A percentile compares a stretch with the other conserved stretches of the same genome.
Evolutionary conservation across 2,113 vertebrate genomes (phyloP).

Genomic region (Carlito syrichta): DNA sequence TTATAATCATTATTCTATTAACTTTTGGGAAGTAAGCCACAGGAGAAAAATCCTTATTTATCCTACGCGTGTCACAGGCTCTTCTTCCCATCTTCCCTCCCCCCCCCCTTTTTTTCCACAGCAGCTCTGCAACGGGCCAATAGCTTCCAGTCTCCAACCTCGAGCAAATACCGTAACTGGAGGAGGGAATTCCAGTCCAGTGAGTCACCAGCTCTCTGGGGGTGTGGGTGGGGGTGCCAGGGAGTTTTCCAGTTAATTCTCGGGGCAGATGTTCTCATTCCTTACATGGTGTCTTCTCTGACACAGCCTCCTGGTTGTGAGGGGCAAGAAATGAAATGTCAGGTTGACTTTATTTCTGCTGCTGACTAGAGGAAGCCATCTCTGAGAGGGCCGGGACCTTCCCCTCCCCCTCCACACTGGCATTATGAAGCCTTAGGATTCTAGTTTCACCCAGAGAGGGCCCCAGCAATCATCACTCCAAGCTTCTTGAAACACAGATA

Average conservation of each 20-base stretch:
- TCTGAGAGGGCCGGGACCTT: background rate
- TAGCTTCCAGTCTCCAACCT: slow-evolving; percentile 67
- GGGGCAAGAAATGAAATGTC: background rate
- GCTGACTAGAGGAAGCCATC: background rate
- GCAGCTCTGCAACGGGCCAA: slow-evolving; percentile 79
- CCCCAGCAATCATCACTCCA: background rate
- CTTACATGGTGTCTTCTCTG: slow-evolving; percentile 19
- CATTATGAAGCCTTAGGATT: background rate
- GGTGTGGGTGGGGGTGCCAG: fast-evolving
- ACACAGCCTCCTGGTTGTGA: background rate
- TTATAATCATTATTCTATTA: background rate
- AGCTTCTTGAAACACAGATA: background rate
- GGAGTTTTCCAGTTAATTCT: background rate
- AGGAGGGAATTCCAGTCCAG: slow-evolving; percentile 81
- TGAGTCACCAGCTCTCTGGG: slow-evolving; percentile 75
- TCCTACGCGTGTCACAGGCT: background rate
- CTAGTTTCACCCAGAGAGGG: background rate
- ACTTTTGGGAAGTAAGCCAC: background rate
- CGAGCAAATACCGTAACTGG: slow-evolving; percentile 79
- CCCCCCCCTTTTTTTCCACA: background rate
- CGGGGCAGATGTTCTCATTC: background rate
- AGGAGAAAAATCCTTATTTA: background rate
- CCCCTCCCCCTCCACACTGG: background rate
- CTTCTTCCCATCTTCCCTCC: background rate
- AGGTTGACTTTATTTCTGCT: background rate